Evolutionary conservation across 1,140 invertebrate species (phyloP).

Genomic region (Venustaconcha ellipsiformis): DNA sequence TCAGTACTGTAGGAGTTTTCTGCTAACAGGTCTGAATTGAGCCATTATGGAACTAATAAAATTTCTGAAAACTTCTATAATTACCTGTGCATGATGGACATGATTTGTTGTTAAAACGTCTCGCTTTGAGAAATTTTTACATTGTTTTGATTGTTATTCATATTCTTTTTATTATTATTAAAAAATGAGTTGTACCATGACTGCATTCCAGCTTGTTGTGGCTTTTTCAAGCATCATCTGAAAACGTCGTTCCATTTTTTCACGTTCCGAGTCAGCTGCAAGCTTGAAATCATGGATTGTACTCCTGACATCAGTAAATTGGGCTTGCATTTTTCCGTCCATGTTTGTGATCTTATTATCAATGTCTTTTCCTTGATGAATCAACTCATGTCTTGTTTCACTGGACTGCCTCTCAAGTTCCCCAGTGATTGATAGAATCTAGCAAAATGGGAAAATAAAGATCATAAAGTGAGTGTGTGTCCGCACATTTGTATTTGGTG

Average conservation of each 20-base stretch:
- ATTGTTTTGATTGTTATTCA: too few species aligned
- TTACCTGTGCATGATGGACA: too few species aligned
- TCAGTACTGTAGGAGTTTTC: too few species aligned
- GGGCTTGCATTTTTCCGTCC: slow-evolving; percentile 49
- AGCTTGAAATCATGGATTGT: slow-evolving; percentile 36
- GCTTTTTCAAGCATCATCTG: slow-evolving; percentile 51
- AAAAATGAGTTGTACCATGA: slow-evolving; percentile 43
- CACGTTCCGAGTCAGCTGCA: slow-evolving; percentile 46
- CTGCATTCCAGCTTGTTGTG: slow-evolving; percentile 36
- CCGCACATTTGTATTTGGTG: neutral
- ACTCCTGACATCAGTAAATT: slow-evolving; percentile 53
- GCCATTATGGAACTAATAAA: too few species aligned
- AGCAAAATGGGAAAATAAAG: slow-evolving; percentile 8
- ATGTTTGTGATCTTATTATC: slow-evolving; percentile 53
- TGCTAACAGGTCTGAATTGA: too few species aligned
- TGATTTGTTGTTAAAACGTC: too few species aligned
- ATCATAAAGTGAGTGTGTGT: neutral
- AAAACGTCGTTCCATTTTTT: slow-evolving; percentile 56
- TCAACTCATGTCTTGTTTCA: slow-evolving; percentile 50
- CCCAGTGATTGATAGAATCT: slow-evolving; percentile 50
- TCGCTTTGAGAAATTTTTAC: too few species aligned
- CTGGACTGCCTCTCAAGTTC: slow-evolving; percentile 53
- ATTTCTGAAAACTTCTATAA: too few species aligned
- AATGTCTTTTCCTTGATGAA: slow-evolving; percentile 54
- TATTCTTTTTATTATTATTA: too few species aligned